Percentiles rank a stretch among this genome's conserved stretches.
phyloP scores from a whole-genome alignment of 2,113 vertebrate genomes.

The human region DNA sequence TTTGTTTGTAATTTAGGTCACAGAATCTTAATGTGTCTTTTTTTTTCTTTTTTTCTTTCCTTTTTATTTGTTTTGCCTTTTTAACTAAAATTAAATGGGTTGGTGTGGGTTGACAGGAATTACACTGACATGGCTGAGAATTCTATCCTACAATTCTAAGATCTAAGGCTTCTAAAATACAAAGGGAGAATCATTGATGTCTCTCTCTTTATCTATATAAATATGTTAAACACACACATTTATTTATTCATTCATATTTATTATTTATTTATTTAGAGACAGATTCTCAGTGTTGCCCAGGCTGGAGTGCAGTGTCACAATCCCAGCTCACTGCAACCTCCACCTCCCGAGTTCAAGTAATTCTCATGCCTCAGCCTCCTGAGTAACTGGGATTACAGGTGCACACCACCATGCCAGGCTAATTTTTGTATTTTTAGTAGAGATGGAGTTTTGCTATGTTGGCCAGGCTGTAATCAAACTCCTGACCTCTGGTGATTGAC shows the following conservation, averaged over 20 bases:
- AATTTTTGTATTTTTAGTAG: too few relatives aligned
- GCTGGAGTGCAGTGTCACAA: too few relatives aligned
- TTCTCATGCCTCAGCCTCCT: too few relatives aligned
- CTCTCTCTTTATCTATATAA: not conserved
- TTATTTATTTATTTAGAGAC: too few relatives aligned
- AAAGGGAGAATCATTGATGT: not conserved
- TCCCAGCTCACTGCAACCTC: too few relatives aligned
- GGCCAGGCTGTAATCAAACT: too few relatives aligned
- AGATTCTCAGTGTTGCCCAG: too few relatives aligned
- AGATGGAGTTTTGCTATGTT: too few relatives aligned
- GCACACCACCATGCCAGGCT: too few relatives aligned
- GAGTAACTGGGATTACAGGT: too few relatives aligned
- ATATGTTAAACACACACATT: not conserved
- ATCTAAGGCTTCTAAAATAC: not conserved
- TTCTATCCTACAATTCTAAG: not conserved
- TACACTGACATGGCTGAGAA: not conserved
- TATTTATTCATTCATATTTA: not conserved
- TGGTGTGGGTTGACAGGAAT: not conserved
- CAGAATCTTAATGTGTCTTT: not conserved
- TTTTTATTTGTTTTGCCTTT: not conserved
- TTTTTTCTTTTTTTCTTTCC: not conserved
- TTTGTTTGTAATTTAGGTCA: not conserved
- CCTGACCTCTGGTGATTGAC: too few relatives aligned
- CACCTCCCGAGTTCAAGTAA: too few relatives aligned
- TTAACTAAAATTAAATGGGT: not conserved